Percentiles rank a stretch among this genome's conserved stretches.
Evolutionary conservation across 2,797 vertebrate species (phyloP).

Genomic region (Uromys caudimaculatus): DNA sequence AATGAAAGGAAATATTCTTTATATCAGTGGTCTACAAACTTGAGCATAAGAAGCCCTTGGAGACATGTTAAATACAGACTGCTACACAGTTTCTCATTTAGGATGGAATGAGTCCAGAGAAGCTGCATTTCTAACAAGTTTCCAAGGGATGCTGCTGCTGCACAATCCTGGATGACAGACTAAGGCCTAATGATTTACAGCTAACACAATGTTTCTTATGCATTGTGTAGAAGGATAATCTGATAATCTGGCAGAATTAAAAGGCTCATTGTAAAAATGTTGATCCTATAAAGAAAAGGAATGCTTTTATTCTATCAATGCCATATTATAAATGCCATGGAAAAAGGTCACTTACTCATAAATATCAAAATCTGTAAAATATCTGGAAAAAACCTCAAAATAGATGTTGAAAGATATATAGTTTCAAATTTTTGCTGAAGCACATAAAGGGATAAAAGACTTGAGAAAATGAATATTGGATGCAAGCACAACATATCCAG

Average conservation of each 20-base stretch:
- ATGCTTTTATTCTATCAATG: background rate
- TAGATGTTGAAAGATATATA: background rate
- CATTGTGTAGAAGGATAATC: background rate
- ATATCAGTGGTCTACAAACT: background rate
- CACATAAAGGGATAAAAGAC: constrained; percentile 25
- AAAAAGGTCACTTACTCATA: background rate
- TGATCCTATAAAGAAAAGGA: background rate
- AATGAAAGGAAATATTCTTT: constrained; percentile 39
- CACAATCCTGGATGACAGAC: background rate
- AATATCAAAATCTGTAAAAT: constrained; percentile 10
- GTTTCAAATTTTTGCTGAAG: constrained; percentile 13
- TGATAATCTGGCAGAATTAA: constrained; percentile 5
- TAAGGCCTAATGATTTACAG: constrained; percentile 39
- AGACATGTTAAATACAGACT: background rate
- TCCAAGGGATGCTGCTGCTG: background rate
- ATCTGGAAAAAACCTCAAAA: background rate
- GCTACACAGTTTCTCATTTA: background rate
- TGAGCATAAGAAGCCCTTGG: background rate
- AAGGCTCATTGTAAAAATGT: background rate
- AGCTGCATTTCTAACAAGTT: constrained; percentile 31
- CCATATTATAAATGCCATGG: background rate
- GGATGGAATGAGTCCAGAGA: background rate
- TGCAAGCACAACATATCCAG: background rate
- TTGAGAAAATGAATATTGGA: constrained; percentile 1
- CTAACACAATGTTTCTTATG: background rate